Evolutionary conservation across 2,797 vertebrate species (phyloP).

Genomic region (Ceryle rudis): DNA sequence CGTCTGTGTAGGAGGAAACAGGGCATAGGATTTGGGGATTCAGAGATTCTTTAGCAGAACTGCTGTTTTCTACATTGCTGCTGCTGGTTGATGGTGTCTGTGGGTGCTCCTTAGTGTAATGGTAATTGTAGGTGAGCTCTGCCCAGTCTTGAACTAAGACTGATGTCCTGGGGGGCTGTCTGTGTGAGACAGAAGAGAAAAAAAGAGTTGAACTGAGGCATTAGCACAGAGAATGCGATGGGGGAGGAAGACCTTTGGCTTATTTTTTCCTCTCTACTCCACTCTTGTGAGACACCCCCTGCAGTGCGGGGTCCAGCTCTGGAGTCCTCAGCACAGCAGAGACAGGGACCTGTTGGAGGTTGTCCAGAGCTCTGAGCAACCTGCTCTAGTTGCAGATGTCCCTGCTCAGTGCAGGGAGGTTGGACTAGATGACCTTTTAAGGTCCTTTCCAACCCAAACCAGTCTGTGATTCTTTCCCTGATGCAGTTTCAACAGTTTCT

Average conservation of each 20-base stretch:
- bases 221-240: neutral
- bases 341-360: neutral
- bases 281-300: neutral
- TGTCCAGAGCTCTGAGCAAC: neutral
- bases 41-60: neutral
- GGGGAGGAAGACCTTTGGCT: neutral
- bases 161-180: neutral
- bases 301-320: neutral
- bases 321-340: neutral
- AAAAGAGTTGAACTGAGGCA: neutral
- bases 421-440: neutral
- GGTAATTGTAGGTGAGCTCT: neutral
- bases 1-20: neutral
- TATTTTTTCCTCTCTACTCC: neutral
- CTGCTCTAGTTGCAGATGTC: neutral
- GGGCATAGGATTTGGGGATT: neutral
- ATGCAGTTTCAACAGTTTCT: neutral
- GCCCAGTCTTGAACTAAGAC: neutral
- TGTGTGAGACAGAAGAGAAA: neutral
- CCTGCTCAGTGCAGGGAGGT: neutral
- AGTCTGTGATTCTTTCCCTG: neutral
- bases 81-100: neutral
- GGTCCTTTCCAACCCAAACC: neutral
- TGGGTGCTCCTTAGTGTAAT: neutral
- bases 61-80: neutral